Conservation (phyloP, 2,113 vertebrate genomes). For the Xenopus laevis region DNA sequence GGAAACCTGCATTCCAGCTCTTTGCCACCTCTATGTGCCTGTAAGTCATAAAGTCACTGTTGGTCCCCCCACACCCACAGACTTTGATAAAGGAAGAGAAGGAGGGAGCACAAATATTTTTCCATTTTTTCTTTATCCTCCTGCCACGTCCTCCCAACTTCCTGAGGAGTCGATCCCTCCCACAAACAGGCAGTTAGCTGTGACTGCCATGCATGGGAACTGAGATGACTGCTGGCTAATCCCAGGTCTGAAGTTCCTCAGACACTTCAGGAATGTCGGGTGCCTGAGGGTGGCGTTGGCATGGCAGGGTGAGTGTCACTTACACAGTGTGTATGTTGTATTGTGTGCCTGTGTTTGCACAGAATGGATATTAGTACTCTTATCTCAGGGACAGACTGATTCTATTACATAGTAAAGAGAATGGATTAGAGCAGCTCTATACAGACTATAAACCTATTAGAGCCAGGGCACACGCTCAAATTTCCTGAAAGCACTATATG, state of each 20-base stretch:
- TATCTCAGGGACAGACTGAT: no score
- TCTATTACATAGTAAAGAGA: no score
- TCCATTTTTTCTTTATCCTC: neutral
- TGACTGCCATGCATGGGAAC: neutral
- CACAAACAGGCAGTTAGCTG: neutral
- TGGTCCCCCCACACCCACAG: no score
- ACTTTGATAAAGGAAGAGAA: neutral
- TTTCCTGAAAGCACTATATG: no score
- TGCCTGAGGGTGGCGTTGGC: neutral
- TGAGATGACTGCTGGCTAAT: neutral
- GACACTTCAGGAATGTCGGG: neutral
- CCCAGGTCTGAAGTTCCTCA: neutral
- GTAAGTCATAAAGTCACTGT: neutral
- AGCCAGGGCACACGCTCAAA: no score
- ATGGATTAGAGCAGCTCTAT: no score
- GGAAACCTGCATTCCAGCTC: no score
- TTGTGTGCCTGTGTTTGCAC: no score
- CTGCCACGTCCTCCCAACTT: conserved; percentile 37
- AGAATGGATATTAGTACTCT: no score
- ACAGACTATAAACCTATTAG: no score
- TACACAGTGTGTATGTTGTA: no score
- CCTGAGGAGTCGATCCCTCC: conserved; percentile 8
- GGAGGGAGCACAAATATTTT: neutral
- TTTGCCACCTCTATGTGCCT: no score
- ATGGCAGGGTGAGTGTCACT: neutral